Evolutionary conservation across 2,888 invertebrate species (phyloP).

Genomic region (Ochropacha duplaris): DNA sequence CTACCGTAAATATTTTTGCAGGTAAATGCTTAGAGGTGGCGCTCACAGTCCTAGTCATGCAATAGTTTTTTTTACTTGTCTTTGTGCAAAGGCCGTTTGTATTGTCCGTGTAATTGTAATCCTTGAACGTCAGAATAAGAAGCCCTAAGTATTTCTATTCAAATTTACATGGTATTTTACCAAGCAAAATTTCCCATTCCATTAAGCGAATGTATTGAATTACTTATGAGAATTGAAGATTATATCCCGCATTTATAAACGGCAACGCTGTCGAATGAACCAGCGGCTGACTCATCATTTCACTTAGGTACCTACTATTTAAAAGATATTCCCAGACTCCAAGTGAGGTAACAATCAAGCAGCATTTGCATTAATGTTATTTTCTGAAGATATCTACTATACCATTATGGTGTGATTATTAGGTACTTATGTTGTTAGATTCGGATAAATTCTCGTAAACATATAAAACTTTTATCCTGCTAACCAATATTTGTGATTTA

Average conservation of each 20-base stretch:
- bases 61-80: slow-evolving; percentile 33
- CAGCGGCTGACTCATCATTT: slow-evolving; percentile 9
- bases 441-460: no score
- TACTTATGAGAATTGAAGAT: slow-evolving; percentile 10
- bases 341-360: background rate
- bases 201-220: slow-evolving; percentile 5
- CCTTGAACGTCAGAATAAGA: slow-evolving; percentile 1
- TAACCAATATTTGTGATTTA: no score
- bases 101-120: slow-evolving; percentile 1
- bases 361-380: background rate
- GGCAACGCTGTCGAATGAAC: slow-evolving; percentile 4
- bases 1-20: slow-evolving; percentile 58
- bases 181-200: background rate
- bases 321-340: background rate
- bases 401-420: no score
- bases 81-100: slow-evolving; percentile 9
- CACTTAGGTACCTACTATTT: slow-evolving; percentile 1
- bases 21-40: slow-evolving; percentile 41
- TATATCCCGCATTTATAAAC: slow-evolving; percentile 4
- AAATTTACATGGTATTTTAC: background rate
- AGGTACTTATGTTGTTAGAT: no score
- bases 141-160: background rate
- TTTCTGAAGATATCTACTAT: background rate
- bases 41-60: slow-evolving; percentile 29
- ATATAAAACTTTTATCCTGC: no score